Base-by-base conservation (phyloP, 2,888 invertebrate species). In the Agrochola litura region DNA sequence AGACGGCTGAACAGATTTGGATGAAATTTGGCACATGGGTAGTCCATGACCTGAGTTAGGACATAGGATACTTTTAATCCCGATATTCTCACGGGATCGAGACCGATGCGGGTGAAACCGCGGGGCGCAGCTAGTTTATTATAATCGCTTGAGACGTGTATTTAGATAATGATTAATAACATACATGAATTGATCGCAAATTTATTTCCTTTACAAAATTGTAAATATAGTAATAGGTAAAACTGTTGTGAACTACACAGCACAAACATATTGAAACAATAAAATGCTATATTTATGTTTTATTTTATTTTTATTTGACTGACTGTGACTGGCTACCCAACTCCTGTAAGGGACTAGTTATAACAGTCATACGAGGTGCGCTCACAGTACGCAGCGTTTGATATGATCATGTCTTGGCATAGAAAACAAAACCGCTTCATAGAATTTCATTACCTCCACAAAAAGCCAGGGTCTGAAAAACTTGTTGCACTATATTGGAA, bases 211-310 rank as follows among this genome's bases (percentile, higher is more conserved):
- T 61, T 30, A 73, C 37, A 56, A 66, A 46, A 70, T 73, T 82
- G 73, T 79, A 70, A 84, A 82, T 73, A 82, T 69, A 63, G 52
- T 3, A 46, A 66, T 79, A 82, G 77, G 52, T 80, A 65, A 72
- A 84, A 58, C 30, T 83, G 61, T 82, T 67, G 63, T 49, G 6
- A 30, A 71, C 3, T 64, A 68, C 3, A 63, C 52, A 73, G 19
- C 49, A 14, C 46, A 70, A 66, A 16, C 65, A 25, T 5, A 60
- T 49, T 65, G 52, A 79, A 73, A 66, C 12, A 84, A 80, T 79
- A 67, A 84, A 84, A 67, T 66, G n/a, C 41, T n/a, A 52, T 66
- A 63, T 63, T 14, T 70, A 61, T 84, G 46, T 79, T 70, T 77
- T 70, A n/a, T 76, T 77, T 79, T 77, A n/a, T 64, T 83, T 83